A percentile compares a stretch with the other conserved stretches of the same genome.
Conservation (phyloP, 2,888 invertebrate genomes). For the Drosophila atroscutellata region DNA sequence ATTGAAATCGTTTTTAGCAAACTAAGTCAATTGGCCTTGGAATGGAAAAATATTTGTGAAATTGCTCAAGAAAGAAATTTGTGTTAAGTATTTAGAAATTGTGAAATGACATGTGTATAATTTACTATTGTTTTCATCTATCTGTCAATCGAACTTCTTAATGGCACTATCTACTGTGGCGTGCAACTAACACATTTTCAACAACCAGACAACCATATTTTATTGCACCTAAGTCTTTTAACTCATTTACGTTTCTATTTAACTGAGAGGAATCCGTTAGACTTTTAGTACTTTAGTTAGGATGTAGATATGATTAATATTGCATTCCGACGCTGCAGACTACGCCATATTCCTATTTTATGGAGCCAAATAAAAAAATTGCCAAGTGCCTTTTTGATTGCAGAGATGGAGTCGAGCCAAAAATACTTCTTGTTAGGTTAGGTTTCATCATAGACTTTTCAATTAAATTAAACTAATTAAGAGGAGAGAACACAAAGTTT, state of each 20-base stretch:
- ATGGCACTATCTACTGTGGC: neutral
- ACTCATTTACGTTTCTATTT: neutral
- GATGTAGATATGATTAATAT: neutral
- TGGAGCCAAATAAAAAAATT: neutral
- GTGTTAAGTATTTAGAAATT: neutral
- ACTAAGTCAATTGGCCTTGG: conserved; percentile 2
- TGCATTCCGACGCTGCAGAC: neutral
- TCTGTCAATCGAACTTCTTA: neutral
- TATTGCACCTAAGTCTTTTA: neutral
- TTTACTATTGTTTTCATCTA: neutral
- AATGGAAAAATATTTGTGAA: neutral
- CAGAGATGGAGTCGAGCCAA: neutral
- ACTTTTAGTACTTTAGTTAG: neutral
- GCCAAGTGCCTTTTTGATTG: neutral
- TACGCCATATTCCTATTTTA: neutral
- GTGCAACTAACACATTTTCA: neutral
- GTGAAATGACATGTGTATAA: neutral
- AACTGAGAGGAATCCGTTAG: neutral
- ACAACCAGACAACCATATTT: neutral
- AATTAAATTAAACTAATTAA: too few species aligned
- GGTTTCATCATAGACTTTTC: neutral
- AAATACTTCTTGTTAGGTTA: neutral
- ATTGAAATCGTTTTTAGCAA: conserved; percentile 1
- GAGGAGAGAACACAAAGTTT: too few species aligned
- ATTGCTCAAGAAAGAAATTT: neutral